phyloP scores from a whole-genome alignment of 2,888 invertebrate genomes.

The Neuroscelio doddi region DNA sequence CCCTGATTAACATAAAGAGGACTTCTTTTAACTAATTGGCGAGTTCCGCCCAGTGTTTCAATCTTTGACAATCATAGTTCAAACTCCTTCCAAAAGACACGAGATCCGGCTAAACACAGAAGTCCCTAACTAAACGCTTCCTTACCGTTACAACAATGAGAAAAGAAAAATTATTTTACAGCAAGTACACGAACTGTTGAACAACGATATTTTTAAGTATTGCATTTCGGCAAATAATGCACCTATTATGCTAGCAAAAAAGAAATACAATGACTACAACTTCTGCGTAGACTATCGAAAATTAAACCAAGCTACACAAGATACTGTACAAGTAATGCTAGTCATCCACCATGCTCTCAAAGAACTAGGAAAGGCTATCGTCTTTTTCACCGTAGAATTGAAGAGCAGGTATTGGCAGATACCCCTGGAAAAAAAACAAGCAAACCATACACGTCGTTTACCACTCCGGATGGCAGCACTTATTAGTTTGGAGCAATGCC shows the following conservation, averaged over 20 bases:
- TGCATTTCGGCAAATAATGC: conserved; percentile 34
- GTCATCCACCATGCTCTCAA: conserved; percentile 47
- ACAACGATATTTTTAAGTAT: conserved; percentile 38
- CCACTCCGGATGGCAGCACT: conserved; percentile 34
- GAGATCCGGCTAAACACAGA: background rate
- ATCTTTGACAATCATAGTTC: too few relatives aligned
- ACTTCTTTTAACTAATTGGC: too few relatives aligned
- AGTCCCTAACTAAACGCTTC: background rate
- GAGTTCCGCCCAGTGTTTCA: too few relatives aligned
- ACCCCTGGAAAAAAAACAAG: conserved; percentile 41
- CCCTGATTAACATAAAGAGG: too few relatives aligned
- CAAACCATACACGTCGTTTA: conserved; percentile 11
- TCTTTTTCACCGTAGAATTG: conserved; percentile 55
- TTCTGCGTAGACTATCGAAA: conserved; percentile 49
- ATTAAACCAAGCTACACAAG: conserved; percentile 44
- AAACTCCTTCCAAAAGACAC: too few relatives aligned
- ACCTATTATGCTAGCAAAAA: conserved; percentile 38
- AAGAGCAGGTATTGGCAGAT: conserved; percentile 59
- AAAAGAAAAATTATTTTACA: conserved; percentile 28
- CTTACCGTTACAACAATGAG: conserved; percentile 13
- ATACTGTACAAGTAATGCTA: conserved; percentile 42
- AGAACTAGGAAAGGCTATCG: conserved; percentile 48
- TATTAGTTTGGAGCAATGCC: conserved; percentile 58
- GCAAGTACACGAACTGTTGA: conserved; percentile 36
- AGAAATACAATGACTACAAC: conserved; percentile 25